Base-by-base conservation (phyloP, 2,113 vertebrate species). In the Pteropus alecto region DNA sequence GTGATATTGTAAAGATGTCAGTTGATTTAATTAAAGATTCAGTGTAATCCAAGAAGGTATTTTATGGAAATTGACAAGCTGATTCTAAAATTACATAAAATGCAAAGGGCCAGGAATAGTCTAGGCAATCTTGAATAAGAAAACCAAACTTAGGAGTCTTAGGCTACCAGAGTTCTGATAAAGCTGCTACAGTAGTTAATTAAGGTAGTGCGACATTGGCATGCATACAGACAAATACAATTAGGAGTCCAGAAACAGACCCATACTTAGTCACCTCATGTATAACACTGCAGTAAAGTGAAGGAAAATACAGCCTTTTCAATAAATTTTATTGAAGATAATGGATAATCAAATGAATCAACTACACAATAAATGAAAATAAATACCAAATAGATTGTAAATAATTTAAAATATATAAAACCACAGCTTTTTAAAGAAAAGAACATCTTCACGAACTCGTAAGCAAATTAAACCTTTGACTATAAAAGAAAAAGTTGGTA, bases 381-480 rank as follows among this genome's bases (percentile, higher is more conserved):
- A 93, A 58, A 60, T 70, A 81, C 68, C 21, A 87, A 63, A 26
- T 79, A 82, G 76, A 67, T n/a, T 74, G 8, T 89, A 96, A 84
- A 91, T 51, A 51, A 15, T 51, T 51, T 51, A 14, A 51, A 51
- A 51, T 51, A 51, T 51, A 51, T 51, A 51, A 51, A 51, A 51
- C 51, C 15, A 51, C 51, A 73, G 51, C 43, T 91, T 97, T 82
- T 33, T 51, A 91, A 93, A 65, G n/a, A 87, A 95, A 95, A 48
- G 11, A 51, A 6, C 82, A 89, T 79, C 71, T 63, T 92, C 35
- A 65, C 73, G 54, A 89, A 86, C 56, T 89, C 81, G 15, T 85
- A 63, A 67, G 24, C 19, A 82, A 51, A 61, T 60, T 94, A 93
- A 94, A 16, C 38, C 54, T 87, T 92, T 58, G 38, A 65, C 65